Base-by-base conservation (phyloP, 37 sponge, comb jelly and placozoan genomes). In the Hormiphora californensis region DNA sequence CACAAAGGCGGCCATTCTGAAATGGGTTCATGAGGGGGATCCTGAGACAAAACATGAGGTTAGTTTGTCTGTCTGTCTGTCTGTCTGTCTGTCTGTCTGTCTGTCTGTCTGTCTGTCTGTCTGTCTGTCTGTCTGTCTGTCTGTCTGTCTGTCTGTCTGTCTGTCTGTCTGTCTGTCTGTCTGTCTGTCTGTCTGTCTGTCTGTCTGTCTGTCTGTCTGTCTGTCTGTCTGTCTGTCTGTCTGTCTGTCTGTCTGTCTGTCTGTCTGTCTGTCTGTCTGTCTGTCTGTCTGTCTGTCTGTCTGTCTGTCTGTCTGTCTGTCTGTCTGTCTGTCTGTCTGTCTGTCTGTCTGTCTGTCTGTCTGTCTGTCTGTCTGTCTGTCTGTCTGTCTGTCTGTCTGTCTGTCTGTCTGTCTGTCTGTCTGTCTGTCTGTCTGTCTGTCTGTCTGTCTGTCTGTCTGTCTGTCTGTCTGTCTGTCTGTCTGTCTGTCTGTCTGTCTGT, bases 71-170 rank as follows among this genome's bases (percentile, higher is more conserved):
- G 17, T 51, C 54, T 51, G 54, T 51, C 54, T 51, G 54, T 51
- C 54, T 51, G 17, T 21, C 54, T 51, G 54, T 51, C 54, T 51
- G 54, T 51, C 54, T 51, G 54, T 51, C 54, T 51, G 54, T 51
- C 54, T 51, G 54, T 51, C 54, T 51, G 54, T 51, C 54, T 51
- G 54, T 51, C 54, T 51, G 54, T 51, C 54, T 51, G 54, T 51
- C 54, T 51, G 54, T 51, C 54, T 51, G 54, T 51, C 54, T 51
- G 54, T 51, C 54, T 51, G 54, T 51, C 54, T 51, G 54, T 51
- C 54, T 51, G 54, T 51, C 54, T 51, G 54, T 51, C 54, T 51
- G 54, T 51, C 54, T 51, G 54, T 51, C 54, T 51, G 54, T 51
- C 54, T 51, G 54, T 51, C 54, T 51, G 54, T 51, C 54, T 51